Percentiles rank a stretch among this genome's conserved stretches.
These are phyloP conservation scores for Psittacus erithacus DNA, from an alignment of 2,113 vertebrate genomes.

Conservation along the genomic window DNA sequence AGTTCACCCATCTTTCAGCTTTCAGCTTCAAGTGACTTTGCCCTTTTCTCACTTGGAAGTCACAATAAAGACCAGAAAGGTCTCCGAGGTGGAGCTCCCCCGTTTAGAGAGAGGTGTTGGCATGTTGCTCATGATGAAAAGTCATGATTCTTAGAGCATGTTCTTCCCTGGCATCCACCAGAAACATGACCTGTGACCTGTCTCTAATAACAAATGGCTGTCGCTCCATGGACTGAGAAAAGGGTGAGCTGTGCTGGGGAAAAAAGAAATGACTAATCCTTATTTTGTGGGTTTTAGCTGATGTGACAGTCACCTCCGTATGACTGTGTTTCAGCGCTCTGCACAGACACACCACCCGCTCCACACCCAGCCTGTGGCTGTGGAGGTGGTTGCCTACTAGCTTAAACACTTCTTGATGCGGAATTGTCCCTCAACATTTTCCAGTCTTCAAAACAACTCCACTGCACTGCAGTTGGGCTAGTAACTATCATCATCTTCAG, in stretches of 20 bases:
- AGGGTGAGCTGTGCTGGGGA: not conserved
- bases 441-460: not conserved
- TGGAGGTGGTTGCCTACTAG: not conserved
- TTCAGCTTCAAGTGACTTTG: not conserved
- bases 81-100: not conserved
- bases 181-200: not conserved
- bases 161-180: not conserved
- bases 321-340: not conserved
- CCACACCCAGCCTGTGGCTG: not conserved
- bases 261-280: not conserved
- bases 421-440: not conserved
- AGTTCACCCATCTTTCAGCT: not conserved
- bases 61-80: not conserved
- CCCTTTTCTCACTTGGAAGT: not conserved
- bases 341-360: not conserved
- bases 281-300: not conserved
- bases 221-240: not conserved
- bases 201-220: not conserved
- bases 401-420: not conserved
- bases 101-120: not conserved
- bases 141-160: not conserved
- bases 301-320: conserved; percentile 16
- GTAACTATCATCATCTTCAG: not conserved
- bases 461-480: not conserved
- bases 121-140: not conserved